phyloP scores from a whole-genome alignment of 2,888 invertebrate genomes.

The Dicycla oo region DNA sequence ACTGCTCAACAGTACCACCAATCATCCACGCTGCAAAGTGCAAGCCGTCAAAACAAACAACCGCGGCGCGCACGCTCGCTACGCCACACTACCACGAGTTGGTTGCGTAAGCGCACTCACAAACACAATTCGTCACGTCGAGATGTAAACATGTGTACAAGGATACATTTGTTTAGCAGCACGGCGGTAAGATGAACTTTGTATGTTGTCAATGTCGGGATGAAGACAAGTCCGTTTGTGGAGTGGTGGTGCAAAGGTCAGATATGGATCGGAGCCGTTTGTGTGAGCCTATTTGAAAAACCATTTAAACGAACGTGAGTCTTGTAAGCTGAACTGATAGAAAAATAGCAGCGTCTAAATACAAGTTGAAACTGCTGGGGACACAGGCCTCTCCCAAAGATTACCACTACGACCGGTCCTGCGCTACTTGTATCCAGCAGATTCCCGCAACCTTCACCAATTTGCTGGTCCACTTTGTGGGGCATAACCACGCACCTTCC shows the following conservation, averaged over 20 bases:
- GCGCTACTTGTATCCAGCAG: background rate
- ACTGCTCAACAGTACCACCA: slow-evolving; percentile 4
- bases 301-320: background rate
- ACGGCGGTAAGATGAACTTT: slow-evolving; percentile 23
- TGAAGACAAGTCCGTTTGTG: background rate
- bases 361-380: too few species aligned
- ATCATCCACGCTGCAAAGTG: slow-evolving; percentile 28
- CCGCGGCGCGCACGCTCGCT: slow-evolving; percentile 43
- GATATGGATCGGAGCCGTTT: background rate
- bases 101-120: slow-evolving; percentile 61
- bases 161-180: slow-evolving; percentile 48
- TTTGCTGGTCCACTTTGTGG: background rate
- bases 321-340: background rate
- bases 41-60: slow-evolving; percentile 57
- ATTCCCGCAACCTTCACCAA: background rate
- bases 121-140: slow-evolving; percentile 57
- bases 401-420: background rate
- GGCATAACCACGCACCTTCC: background rate
- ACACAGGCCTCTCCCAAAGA: background rate
- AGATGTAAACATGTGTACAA: slow-evolving; percentile 63
- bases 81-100: slow-evolving; percentile 43
- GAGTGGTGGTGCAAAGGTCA: slow-evolving; percentile 6
- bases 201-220: slow-evolving; percentile 41
- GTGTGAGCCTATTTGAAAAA: background rate
- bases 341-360: background rate